Evolutionary conservation across 2,888 invertebrate species (phyloP), one percentile per base, ranked within the genome.

Genomic region (Stenurella melanura): DNA sequence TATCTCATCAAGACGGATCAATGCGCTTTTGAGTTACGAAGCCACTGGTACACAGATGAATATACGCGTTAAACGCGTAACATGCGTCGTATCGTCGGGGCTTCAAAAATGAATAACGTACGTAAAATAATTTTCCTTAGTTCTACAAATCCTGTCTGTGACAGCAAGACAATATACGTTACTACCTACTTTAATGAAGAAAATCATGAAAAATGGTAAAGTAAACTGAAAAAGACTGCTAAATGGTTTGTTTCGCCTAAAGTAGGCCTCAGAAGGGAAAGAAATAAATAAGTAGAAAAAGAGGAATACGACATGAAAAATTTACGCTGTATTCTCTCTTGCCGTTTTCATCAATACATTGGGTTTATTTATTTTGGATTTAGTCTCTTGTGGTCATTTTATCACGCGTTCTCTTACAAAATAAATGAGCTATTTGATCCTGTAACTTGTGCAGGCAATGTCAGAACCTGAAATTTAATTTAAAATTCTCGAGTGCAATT

Each of bases 261-360:
- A 42, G 4, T 26, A 26, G 21, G 15, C n/a, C 12, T 12, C 42
- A 2, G 4, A 42, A 42, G 42, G 42, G 42, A 42, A 42, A 15
- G 15, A 15, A 12, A 42, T 42, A 42, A 42, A 34, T 34, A 50
- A 50, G 5, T 50, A 15, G n/a, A 42, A 1, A 42, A 1, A 15
- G 42, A 42, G 42, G 1, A n/a, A 15, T n/a, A 50, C 15, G 50
- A 50, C n/a, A 50, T 50, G 50, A 50, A 50, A 50, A 50, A 50
- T 50, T n/a, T 50, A 50, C 50, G 6, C 15, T 11, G 50, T 11
- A n/a, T 50, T 50, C 50, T n/a, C 50, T n/a, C 15, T 15, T n/a
- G n/a, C 50, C 50, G 50, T 50, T 50, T 50, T 50, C 50, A 15
- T 50, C 50, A 50, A 50, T 50, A 50, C n/a, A 50, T 50, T 50